Evolutionary conservation across 2,113 vertebrate genomes (phyloP), one percentile per base, ranked within the genome.

Genomic region (Pampusana beccarii): DNA sequence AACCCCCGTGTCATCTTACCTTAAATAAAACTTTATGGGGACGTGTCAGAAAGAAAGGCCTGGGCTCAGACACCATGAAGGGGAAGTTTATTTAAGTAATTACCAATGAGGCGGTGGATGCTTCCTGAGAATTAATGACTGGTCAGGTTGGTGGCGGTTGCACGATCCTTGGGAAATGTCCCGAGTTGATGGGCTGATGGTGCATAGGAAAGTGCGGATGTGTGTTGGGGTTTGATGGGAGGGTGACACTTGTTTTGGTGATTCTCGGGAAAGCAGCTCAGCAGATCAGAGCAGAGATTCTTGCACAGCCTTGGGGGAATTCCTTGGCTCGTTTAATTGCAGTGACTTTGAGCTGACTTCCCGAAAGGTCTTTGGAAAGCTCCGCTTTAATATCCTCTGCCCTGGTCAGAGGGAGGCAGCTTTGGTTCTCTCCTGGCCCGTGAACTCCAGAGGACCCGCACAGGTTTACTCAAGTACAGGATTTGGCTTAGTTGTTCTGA

Each of bases 11-110:
- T 87, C 95, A 38, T 73, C 95, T 80, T 72, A 77, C 83, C 89
- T 93, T 57, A 70, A 91, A 80, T 89, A 87, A 93, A 93, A 38
- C 67, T 56, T 61, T 11, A 44, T 6, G 44, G 85, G 90, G 83
- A 90, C 11, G 3, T 91, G 87, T 40, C 91, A 54, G 92, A 70
- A 72, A 48, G 82, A 80, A 86, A 48, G 58, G 64, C 44, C 54
- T 36, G 64, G 77, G 72, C 88, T 93, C 69, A 79, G 82, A 54
- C 57, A 44, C 85, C 44, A 1, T n/a, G 87, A 44, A 84, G 67
- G 46, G 92, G 92, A 96, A 95, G 92, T 96, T 96, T 86, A 51
- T 93, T 91, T 92, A 88, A 93, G 80, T 65, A 90, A 96, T 97
- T 91, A 61, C 64, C 67, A 88, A 8, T 31, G 85, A 93, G 92